These are phyloP conservation scores for Litocranius walleri DNA, from an alignment of 2,113 vertebrate species.

Conservation along the genomic window DNA sequence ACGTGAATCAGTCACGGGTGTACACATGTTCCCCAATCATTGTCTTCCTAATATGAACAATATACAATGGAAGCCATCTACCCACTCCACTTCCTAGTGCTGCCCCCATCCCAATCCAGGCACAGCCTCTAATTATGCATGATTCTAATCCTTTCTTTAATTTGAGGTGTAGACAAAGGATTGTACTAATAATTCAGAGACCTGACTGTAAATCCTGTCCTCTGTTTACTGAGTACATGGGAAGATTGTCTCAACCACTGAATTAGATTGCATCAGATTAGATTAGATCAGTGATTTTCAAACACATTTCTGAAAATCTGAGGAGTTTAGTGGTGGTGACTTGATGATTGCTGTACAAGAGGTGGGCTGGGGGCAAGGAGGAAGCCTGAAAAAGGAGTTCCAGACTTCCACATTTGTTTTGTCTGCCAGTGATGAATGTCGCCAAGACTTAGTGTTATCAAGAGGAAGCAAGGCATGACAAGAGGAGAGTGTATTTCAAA, in stretches of 20 bases:
- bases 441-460: background rate
- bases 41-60: background rate
- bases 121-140: background rate
- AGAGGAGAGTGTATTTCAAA: background rate
- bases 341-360: background rate
- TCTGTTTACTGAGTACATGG: background rate
- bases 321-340: background rate
- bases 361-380: background rate
- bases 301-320: background rate
- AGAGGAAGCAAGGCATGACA: background rate
- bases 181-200: background rate
- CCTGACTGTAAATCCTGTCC: background rate
- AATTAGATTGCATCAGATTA: background rate
- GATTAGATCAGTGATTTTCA: background rate
- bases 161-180: background rate
- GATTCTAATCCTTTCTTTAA: background rate
- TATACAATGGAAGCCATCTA: background rate
- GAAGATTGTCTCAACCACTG: background rate
- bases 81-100: background rate
- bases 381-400: background rate
- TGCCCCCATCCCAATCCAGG: background rate
- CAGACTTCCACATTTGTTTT: background rate
- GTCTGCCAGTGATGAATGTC: background rate
- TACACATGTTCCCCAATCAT: background rate
- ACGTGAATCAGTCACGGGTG: too few relatives aligned